Conservation (phyloP, 2,113 vertebrate genomes). For the Notiomystis cincta region DNA sequence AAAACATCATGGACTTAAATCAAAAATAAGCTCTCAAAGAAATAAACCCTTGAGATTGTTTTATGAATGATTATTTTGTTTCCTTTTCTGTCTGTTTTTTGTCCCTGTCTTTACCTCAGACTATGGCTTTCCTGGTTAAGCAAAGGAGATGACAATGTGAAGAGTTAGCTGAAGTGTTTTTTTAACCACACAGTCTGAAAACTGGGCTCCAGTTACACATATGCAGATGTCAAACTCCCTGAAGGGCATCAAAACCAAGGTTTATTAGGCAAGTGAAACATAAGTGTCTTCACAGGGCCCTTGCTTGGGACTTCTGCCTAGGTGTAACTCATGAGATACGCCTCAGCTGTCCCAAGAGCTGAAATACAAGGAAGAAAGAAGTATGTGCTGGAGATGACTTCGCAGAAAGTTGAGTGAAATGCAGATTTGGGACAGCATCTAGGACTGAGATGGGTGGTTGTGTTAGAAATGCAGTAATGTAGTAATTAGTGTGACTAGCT, state of each 20-base stretch:
- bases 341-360: background rate
- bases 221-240: background rate
- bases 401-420: background rate
- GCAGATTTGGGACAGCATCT: background rate
- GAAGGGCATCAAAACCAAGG: background rate
- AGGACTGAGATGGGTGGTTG: background rate
- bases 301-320: background rate
- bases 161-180: background rate
- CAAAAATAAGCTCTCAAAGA: background rate
- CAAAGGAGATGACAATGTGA: background rate
- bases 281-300: background rate
- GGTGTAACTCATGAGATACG: background rate
- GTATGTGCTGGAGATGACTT: background rate
- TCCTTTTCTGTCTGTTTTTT: background rate
- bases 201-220: background rate
- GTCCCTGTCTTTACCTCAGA: background rate
- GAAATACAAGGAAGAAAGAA: background rate
- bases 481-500: background rate
- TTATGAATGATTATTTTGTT: background rate
- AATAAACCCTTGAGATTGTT: background rate
- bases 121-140: background rate
- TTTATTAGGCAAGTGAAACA: background rate
- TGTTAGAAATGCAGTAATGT: background rate
- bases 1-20: background rate
- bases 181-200: background rate